phyloP scores from a whole-genome alignment of 2,797 vertebrate genomes.

The Pampus argenteus region DNA sequence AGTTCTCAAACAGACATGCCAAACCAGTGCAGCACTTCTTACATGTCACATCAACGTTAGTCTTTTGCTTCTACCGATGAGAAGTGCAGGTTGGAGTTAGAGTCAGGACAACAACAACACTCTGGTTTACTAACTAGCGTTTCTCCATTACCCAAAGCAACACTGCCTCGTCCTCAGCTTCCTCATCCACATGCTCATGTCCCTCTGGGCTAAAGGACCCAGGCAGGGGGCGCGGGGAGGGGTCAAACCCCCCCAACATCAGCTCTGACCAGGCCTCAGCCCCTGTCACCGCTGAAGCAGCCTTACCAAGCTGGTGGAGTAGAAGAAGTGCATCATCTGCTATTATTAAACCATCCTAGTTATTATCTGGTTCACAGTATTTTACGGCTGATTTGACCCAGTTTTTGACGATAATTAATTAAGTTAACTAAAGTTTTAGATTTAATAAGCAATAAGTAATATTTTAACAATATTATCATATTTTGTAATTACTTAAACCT shows the following conservation, averaged over 20 bases:
- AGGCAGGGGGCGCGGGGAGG: conserved; percentile 32
- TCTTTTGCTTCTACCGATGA: background rate
- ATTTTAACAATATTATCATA: no score
- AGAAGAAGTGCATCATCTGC: conserved; percentile 48
- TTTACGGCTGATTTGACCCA: no score
- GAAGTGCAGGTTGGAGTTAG: conserved; percentile 41
- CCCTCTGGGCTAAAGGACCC: conserved; percentile 55
- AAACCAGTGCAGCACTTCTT: conserved; percentile 8
- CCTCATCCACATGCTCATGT: conserved; percentile 63
- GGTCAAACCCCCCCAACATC: conserved; percentile 43
- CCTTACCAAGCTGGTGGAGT: conserved; percentile 59
- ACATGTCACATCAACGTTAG: conserved; percentile 26
- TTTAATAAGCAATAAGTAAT: no score
- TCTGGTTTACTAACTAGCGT: conserved; percentile 38
- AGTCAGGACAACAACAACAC: conserved; percentile 54
- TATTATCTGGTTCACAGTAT: no score
- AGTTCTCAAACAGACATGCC: conserved; percentile 53
- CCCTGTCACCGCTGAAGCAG: conserved; percentile 27
- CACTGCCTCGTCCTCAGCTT: conserved; percentile 78
- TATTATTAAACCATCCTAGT: background rate
- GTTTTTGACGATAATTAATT: no score
- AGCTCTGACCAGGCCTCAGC: conserved; percentile 64
- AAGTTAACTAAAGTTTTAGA: no score
- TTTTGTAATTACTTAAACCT: no score
- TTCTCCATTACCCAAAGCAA: conserved; percentile 83